Evolutionary conservation across 1,140 invertebrate species (phyloP), one percentile per base, ranked within the genome.

Genomic region (Brachionus rotundiformis): DNA sequence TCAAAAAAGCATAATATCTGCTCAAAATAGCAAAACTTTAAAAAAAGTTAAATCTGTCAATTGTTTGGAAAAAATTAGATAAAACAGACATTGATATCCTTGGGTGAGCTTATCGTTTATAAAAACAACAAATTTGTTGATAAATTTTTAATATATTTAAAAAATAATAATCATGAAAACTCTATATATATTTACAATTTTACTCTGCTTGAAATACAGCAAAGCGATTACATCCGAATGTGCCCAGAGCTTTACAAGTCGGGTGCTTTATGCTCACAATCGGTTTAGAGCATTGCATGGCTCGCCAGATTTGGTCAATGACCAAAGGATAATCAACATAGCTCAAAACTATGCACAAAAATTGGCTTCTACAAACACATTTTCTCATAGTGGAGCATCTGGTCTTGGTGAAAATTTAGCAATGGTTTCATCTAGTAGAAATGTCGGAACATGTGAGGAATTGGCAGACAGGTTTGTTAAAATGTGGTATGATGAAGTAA

Each of bases 401-500:
- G 63, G 63, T 39, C 33, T 68, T 8, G 63, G 63, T 39, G 63
- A 68, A 68, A 68, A 68, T 36, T 68, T 68, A 19, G 63, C 63
- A 19, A 68, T 31, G 29, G 33, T 68, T 13, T 68, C 63, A 33
- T 33, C 47, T 2, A 54, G 29, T 33, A 16, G 29, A 8, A 7
- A 33, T 36, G 6, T 68, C 2, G 63, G 63, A 19, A 68, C n/a
- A 0, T 68, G 63, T 39, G 63, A 68, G 10, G 33, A 19, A 16
- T 36, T 68, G n/a, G 63, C 63, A 36, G 63, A 68, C 23, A 27
- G 63, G 16, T 68, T 68, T 33, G 8, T n/a, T n/a, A 36, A 68
- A 19, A 68, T 68, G 63, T 68, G 63, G 63, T 68, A 68, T 33
- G 33, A 68, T 36, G 63, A 68, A 68, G 63, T 68, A 13, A 68